These are phyloP conservation scores for Anas bernieri DNA, from an alignment of 2,797 vertebrate genomes.

Conservation along the genomic window DNA sequence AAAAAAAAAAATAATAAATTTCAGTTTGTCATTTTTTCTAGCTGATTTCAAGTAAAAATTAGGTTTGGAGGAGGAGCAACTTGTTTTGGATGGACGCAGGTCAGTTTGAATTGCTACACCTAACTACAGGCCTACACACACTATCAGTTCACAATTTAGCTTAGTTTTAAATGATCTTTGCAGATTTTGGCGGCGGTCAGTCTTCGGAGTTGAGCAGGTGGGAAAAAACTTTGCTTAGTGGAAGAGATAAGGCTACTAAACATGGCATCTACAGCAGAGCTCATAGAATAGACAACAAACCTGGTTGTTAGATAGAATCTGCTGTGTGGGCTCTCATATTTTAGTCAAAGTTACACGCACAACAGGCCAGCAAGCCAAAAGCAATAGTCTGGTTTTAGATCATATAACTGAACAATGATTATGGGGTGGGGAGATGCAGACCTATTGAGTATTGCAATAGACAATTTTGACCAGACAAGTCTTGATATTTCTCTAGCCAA, in stretches of 20 bases:
- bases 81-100: slow-evolving; percentile 77
- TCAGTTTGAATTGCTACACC: slow-evolving; percentile 77
- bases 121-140: slow-evolving; percentile 76
- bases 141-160: slow-evolving; percentile 75
- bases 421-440: background rate
- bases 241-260: slow-evolving; percentile 81
- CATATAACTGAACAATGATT: background rate
- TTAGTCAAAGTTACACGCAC: too few species aligned
- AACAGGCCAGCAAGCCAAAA: slow-evolving; percentile 25
- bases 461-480: background rate
- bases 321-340: background rate
- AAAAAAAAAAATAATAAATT: slow-evolving; percentile 61
- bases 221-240: slow-evolving; percentile 48
- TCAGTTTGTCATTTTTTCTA: slow-evolving; percentile 68
- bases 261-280: slow-evolving; percentile 81
- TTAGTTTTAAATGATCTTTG: slow-evolving; percentile 71
- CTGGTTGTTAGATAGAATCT: background rate
- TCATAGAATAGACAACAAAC: slow-evolving; percentile 75
- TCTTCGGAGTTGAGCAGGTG: slow-evolving; percentile 66
- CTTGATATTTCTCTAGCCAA: background rate
- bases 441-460: background rate
- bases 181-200: slow-evolving; percentile 65
- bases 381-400: slow-evolving; percentile 36
- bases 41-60: slow-evolving; percentile 85
- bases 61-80: slow-evolving; percentile 72